These are phyloP conservation scores for Rhinoderma darwinii DNA, from an alignment of 2,113 vertebrate species.

Conservation along the genomic window DNA sequence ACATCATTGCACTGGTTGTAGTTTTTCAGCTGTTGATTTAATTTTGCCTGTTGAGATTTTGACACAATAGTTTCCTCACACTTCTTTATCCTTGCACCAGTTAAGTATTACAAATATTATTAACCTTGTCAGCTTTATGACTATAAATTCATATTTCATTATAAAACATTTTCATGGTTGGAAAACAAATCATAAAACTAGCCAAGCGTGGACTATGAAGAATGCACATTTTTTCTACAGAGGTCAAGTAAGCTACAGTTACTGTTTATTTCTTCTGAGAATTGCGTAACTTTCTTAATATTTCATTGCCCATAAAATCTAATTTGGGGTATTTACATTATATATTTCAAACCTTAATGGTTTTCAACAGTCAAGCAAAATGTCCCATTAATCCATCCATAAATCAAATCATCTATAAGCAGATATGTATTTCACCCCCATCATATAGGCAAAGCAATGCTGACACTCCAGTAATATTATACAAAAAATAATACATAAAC, in stretches of 20 bases:
- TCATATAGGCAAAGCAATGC: too few relatives aligned
- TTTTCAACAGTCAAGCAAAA: conserved; percentile 10
- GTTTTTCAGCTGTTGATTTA: conserved; percentile 28
- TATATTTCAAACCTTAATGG: neutral
- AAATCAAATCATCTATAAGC: neutral
- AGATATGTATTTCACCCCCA: neutral
- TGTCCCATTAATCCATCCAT: conserved; percentile 14
- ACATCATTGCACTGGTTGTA: neutral
- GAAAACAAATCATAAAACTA: conserved; percentile 56
- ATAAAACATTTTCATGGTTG: conserved; percentile 52
- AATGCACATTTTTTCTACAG: conserved; percentile 45
- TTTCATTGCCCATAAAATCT: conserved; percentile 48
- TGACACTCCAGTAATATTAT: too few relatives aligned
- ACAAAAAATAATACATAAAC: too few relatives aligned
- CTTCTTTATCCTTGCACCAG: conserved; percentile 47
- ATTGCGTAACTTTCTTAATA: conserved; percentile 53
- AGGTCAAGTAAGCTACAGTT: conserved; percentile 56
- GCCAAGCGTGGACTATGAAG: conserved; percentile 54
- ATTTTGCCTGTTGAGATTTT: conserved; percentile 15
- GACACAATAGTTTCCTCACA: conserved; percentile 40
- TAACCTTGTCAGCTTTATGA: conserved; percentile 54
- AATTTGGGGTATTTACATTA: conserved; percentile 40
- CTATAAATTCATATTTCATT: conserved; percentile 57
- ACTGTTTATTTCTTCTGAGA: conserved; percentile 50
- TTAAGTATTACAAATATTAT: conserved; percentile 56